Evolutionary conservation across 2,888 invertebrate species (phyloP), one percentile per base, ranked within the genome.

Genomic region (Nemotelus nigrinus): DNA sequence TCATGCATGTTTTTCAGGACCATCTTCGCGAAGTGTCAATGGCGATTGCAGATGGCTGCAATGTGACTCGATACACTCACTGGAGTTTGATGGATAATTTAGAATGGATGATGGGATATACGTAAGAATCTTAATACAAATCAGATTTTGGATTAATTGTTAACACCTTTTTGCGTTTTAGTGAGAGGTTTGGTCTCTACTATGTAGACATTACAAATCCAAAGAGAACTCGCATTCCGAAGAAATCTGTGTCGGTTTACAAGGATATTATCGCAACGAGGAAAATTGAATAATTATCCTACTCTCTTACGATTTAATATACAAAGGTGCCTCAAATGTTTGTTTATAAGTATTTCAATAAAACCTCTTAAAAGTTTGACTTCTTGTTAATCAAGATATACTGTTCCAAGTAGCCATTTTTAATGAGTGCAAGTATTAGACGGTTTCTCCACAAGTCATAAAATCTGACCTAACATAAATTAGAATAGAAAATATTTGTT

Each of bases 181-280:
- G 92, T 8, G 88, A 89, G 80, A 90, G 89, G 83, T 94, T 92
- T 85, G 94, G 94, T 4, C 81, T 94, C 0, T 92, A 91, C 81
- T 87, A 90, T 82, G 92, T 94, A 0, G 90, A 94, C 83, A 92
- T 92, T 83, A 84, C 86, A 2, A 90, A 89, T 80, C 87, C 89
- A 0, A 86, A 88, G 0, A 89, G 90, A 79, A 88, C 89, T 0
- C 88, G 94, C 80, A 90, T 89, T 0, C 89, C 92, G 0, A 92
- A 93, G 83, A 88, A 88, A 58, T 94, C 94, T 0, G 89, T 90
- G 0, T 82, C 85, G 57, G 88, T 90, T 81, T 91, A 89, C 84
- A 89, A 89, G 81, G 85, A 89, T 65, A 87, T 92, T 44, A 88
- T 90, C 57, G 85, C 86, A 78, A 86, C 87, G 0, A 88, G 82